Conservation (phyloP, 2,113 vertebrate genomes). For the Podilymbus podiceps region DNA sequence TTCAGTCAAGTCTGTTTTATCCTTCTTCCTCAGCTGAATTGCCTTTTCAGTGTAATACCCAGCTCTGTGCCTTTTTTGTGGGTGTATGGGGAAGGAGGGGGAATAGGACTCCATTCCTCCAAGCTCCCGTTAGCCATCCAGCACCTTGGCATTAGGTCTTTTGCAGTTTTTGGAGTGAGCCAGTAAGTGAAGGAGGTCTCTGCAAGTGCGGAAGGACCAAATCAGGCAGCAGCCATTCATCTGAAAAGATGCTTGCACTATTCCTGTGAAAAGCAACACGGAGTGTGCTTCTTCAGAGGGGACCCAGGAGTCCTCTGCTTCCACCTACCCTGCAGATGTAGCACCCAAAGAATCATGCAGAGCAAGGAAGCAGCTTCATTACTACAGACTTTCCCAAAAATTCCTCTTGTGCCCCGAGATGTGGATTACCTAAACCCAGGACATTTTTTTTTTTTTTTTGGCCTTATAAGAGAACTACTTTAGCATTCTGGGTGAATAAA, state of each 20-base stretch:
- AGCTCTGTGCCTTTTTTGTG: neutral
- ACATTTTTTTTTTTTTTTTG: neutral
- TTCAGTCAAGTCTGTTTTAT: neutral
- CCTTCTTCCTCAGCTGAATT: neutral
- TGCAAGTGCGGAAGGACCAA: neutral
- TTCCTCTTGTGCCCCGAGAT: neutral
- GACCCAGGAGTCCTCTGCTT: neutral
- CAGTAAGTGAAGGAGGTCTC: neutral
- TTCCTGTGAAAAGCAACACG: neutral
- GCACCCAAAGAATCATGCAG: neutral
- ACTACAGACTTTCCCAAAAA: neutral
- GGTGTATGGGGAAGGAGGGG: neutral
- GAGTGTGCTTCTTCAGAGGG: fast-evolving
- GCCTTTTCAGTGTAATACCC: neutral
- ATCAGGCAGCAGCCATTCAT: neutral
- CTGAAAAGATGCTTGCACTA: neutral
- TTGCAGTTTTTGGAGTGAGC: neutral
- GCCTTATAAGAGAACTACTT: neutral
- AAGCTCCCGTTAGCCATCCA: neutral
- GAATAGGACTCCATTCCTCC: neutral
- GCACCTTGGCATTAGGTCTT: neutral
- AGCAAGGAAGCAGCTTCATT: neutral
- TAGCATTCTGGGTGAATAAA: neutral
- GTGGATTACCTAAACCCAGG: neutral
- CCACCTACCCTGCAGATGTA: fast-evolving